Conservation (phyloP, 2,888 invertebrate genomes). For the Papilio protenor region DNA sequence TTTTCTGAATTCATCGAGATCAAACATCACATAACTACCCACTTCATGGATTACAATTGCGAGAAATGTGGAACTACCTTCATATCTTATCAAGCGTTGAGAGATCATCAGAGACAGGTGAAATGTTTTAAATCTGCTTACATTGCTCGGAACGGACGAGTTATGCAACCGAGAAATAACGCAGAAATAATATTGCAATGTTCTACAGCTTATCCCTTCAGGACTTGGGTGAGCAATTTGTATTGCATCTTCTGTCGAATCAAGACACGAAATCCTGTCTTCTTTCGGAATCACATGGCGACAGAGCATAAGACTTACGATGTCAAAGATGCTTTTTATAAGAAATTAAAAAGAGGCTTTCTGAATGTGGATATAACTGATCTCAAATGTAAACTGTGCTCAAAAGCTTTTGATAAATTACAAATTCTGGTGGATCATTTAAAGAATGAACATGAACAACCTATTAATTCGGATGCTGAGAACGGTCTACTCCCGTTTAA, state of each 20-base stretch:
- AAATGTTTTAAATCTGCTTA: constrained; percentile 75
- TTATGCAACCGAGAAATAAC: constrained; percentile 69
- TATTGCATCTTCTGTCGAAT: constrained; percentile 78
- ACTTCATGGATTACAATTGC: constrained; percentile 75
- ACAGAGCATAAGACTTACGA: constrained; percentile 72
- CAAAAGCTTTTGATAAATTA: constrained; percentile 66
- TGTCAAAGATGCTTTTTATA: constrained; percentile 75
- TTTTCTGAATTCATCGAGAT: constrained; percentile 68
- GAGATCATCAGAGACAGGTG: constrained; percentile 74
- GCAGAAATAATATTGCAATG: constrained; percentile 77
- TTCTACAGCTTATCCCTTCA: constrained; percentile 75
- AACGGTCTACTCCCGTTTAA: constrained; percentile 74
- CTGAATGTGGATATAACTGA: constrained; percentile 77
- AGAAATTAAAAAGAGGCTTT: constrained; percentile 77
- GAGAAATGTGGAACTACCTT: constrained; percentile 78
- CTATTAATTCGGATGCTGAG: constrained; percentile 71
- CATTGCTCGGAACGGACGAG: constrained; percentile 73
- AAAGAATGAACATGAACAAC: constrained; percentile 74
- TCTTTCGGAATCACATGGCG: constrained; percentile 68
- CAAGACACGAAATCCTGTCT: constrained; percentile 72
- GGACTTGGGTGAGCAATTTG: constrained; percentile 78
- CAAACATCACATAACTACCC: constrained; percentile 72
- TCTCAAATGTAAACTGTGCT: constrained; percentile 76
- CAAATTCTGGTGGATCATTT: constrained; percentile 71
- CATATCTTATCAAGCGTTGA: constrained; percentile 71